A percentile compares a stretch with the other conserved stretches of the same genome.
phyloP scores from a whole-genome alignment of 2,888 invertebrate genomes.

The Erebia aethiops region DNA sequence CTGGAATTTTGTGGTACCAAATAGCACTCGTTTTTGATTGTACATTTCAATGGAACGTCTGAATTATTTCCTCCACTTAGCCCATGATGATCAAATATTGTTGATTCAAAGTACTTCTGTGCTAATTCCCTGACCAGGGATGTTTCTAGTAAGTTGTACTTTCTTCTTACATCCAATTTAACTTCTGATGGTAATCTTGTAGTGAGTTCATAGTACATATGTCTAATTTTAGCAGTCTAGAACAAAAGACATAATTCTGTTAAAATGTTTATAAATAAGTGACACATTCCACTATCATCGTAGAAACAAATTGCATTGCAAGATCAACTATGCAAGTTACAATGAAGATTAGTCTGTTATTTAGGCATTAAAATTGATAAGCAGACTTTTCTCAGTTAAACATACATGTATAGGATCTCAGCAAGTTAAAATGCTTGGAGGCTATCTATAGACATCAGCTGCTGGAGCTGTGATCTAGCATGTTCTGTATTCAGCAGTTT shows the following conservation, averaged over 20 bases:
- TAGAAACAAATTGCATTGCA: too few relatives aligned
- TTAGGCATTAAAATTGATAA: too few relatives aligned
- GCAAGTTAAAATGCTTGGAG: too few relatives aligned
- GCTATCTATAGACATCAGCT: too few relatives aligned
- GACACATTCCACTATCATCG: background rate
- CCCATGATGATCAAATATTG: constrained; percentile 54
- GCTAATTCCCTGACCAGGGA: constrained; percentile 56
- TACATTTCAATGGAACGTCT: constrained; percentile 73
- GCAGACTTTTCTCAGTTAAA: too few relatives aligned
- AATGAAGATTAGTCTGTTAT: too few relatives aligned
- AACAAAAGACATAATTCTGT: constrained; percentile 1
- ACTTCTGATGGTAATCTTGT: constrained; percentile 47
- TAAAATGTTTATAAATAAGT: background rate
- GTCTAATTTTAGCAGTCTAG: constrained; percentile 56
- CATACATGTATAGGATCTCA: too few relatives aligned
- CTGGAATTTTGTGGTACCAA: constrained; percentile 86
- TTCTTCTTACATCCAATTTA: constrained; percentile 42
- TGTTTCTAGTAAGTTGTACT: constrained; percentile 60
- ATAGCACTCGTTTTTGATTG: constrained; percentile 74
- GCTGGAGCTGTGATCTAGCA: too few relatives aligned
- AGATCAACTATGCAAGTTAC: too few relatives aligned
- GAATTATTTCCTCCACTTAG: constrained; percentile 83
- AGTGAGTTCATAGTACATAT: constrained; percentile 51
- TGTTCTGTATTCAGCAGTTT: too few relatives aligned
- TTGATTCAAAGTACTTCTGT: constrained; percentile 58